Conservation (phyloP, 2,113 vertebrate species). For the Chaetodon auriga region DNA sequence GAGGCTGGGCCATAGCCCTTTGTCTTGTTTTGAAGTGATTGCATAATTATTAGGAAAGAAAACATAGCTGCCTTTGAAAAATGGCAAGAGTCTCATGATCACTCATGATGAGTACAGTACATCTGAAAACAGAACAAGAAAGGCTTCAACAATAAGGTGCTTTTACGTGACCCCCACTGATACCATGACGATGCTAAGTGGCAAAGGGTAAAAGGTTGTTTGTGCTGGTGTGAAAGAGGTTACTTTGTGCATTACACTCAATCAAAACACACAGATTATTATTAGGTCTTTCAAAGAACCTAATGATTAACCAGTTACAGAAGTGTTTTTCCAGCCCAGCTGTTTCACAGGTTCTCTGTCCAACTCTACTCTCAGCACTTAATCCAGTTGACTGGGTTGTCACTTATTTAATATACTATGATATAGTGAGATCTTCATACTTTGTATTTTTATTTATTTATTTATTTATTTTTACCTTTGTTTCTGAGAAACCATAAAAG, state of each 20-base stretch:
- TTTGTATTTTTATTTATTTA: background rate
- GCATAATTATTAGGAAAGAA: background rate
- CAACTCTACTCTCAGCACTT: background rate
- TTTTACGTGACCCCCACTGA: background rate
- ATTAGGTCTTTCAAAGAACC: background rate
- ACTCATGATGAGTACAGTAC: background rate
- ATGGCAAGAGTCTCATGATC: background rate
- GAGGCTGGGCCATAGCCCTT: background rate
- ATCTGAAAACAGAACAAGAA: background rate
- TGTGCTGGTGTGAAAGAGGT: background rate
- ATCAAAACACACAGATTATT: background rate
- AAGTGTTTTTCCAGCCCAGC: background rate
- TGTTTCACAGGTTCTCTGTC: background rate
- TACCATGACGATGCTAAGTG: background rate
- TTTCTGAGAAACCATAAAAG: slow-evolving; percentile 3
- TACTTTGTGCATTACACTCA: background rate
- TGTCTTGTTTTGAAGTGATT: background rate
- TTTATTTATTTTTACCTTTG: background rate
- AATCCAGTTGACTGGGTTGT: background rate
- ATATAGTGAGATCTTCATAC: background rate
- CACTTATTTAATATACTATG: background rate
- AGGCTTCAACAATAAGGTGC: background rate
- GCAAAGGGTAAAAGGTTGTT: background rate
- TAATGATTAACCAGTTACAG: background rate
- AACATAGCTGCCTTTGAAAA: background rate